A percentile compares a stretch with the other conserved stretches of the same genome.
phyloP scores from a whole-genome alignment of 2,113 vertebrate genomes.

The Spea bombifrons region DNA sequence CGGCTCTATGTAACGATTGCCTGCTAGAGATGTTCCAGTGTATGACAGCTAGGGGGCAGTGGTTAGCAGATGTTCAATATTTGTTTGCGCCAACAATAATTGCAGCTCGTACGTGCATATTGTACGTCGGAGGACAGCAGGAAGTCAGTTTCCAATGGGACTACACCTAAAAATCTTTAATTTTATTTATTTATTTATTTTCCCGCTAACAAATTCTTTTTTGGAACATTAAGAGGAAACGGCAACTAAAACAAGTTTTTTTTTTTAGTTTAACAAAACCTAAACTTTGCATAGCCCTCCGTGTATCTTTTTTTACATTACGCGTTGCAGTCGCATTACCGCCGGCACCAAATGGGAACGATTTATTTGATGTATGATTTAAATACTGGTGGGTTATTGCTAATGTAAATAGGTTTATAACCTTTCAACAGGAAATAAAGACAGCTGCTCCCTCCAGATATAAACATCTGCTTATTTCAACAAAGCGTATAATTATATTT shows the following conservation, averaged over 20 bases:
- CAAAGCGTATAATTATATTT: conserved; percentile 69
- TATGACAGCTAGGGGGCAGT: too few relatives aligned
- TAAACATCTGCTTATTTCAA: conserved; percentile 71
- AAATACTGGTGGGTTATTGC: conserved; percentile 57
- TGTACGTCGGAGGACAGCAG: too few relatives aligned
- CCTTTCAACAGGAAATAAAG: conserved; percentile 59
- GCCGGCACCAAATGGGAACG: conserved; percentile 6
- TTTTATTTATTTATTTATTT: too few relatives aligned
- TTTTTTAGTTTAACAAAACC: background rate
- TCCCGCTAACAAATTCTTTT: background rate
- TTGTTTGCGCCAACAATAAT: too few relatives aligned
- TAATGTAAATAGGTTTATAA: conserved; percentile 65
- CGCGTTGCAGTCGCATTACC: background rate
- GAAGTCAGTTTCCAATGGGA: too few relatives aligned
- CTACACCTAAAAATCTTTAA: too few relatives aligned
- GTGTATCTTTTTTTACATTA: background rate
- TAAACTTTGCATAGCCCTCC: background rate
- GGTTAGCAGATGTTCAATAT: too few relatives aligned
- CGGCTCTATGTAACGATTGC: too few relatives aligned
- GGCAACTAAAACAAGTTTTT: background rate
- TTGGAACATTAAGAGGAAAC: background rate
- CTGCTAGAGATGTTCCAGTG: too few relatives aligned
- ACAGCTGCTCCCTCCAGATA: conserved; percentile 64
- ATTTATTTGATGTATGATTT: conserved; percentile 51
- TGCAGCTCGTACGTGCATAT: too few relatives aligned